Evolutionary conservation across 2,888 invertebrate genomes (phyloP), one percentile per base, ranked within the genome.

Genomic region (Ischnura elegans): DNA sequence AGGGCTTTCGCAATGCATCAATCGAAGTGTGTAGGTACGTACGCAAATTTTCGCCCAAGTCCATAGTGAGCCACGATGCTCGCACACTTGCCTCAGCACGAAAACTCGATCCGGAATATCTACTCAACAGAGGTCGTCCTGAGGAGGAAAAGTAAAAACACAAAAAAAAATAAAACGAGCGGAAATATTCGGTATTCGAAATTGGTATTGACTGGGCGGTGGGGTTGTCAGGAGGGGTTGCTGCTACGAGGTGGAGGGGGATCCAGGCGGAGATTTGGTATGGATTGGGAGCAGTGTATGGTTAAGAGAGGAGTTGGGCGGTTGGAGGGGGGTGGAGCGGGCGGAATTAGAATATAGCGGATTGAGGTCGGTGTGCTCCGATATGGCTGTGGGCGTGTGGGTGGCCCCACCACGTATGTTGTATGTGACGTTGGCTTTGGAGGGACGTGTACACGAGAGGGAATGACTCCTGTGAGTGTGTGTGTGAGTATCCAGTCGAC

Each of bases 331-430:
- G 25, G 61, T 0, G 61, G 19, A 25, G 61, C 61, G 25, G 61
- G 51, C 19, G 61, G 61, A 76, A 76, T 76, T 76, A 76, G 76
- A 76, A 76, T 76, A 36, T 36, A 76, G 29, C 76, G 29, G 36
- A 76, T 76, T 76, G 76, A 76, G 76, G 76, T 76, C 76, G 76
- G 36, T 29, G 76, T 76, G 76, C 36, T 61, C n/a, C 61, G 61
- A n/a, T 25, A n/a, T 25, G 36, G 36, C 6, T 10, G 13, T 36
- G 36, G 66, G 55, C 5, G 19, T 5, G 61, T 61, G 61, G 25
- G 61, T 3, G 61, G 61, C n/a, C n/a, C n/a, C n/a, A n/a, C n/a
- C 19, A 51, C 19, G 51, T 51, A 51, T 51, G 51, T 51, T 47
- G 8, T 51, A 51, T 51, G 51, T 51, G 66, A 76, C 10, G 76